Evolutionary conservation across 2,888 invertebrate species (phyloP), one percentile per base, ranked within the genome.

Genomic region (Leptinotarsa haldemani): DNA sequence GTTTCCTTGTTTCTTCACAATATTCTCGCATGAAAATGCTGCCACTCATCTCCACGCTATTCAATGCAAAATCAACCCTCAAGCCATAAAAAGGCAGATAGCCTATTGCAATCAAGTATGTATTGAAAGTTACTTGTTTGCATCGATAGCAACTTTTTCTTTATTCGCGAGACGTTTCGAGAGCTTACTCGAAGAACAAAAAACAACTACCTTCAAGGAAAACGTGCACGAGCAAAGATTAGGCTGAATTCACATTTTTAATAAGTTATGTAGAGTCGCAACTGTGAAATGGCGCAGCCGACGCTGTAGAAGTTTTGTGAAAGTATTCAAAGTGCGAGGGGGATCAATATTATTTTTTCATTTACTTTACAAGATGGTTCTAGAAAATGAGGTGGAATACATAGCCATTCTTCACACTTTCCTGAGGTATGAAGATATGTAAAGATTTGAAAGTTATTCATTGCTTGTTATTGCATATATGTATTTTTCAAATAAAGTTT

Each of bases 101-200:
- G 76, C 65, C 76, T 71, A 71, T 50, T 70, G 65, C 74, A 76
- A 76, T 74, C 74, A 74, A 74, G 74, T 70, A 69, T 70, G 73
- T 74, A 74, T 76, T 73, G 74, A 72, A 76, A 76, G 74, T 71
- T 64, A 76, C 65, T 72, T 74, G 72, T 76, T 74, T 76, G 72
- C 74, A 74, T 74, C 68, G 65, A 71, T 72, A 68, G 71, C 67
- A 70, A 67, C 68, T 71, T 74, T 73, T 56, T 65, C 65, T 71
- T 69, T 66, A 63, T 61, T 67, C 66, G 22, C 13, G 63, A 30
- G 65, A 52, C 68, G 64, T 65, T 61, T 68, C 40, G 68, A 73
- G 53, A 66, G 66, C 52, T 56, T 61, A 66, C 61, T 40, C 66
- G 61, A 61, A 47, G 53, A 64, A 69, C 52, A 73, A 73, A 73